phyloP scores from a whole-genome alignment of 2,113 vertebrate species.

The Saimiri boliviensis region DNA sequence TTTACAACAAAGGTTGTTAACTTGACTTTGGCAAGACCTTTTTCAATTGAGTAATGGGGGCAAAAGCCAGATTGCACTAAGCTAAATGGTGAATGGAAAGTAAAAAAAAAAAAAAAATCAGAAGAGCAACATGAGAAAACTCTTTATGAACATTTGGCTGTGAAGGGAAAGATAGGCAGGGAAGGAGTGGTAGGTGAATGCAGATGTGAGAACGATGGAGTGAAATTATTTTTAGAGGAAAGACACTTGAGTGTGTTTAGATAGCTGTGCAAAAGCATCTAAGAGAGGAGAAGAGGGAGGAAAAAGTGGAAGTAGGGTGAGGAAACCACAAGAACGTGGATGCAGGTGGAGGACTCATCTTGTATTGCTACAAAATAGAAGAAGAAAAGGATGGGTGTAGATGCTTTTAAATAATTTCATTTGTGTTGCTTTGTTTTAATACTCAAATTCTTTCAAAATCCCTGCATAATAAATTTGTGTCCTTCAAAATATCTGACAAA shows the following conservation, averaged over 20 bases:
- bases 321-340: not conserved
- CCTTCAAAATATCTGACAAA: not conserved
- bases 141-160: not conserved
- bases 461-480: not conserved
- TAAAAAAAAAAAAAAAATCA: not conserved
- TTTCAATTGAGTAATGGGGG: conserved; percentile 33
- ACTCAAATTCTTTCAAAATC: not conserved
- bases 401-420: not conserved
- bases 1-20: conserved; percentile 26
- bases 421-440: not conserved
- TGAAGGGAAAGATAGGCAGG: not conserved
- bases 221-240: not conserved
- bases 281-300: not conserved
- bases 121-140: not conserved
- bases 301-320: not conserved
- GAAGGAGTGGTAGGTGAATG: not conserved
- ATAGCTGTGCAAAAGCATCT: not conserved
- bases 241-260: not conserved
- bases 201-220: not conserved
- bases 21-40: conserved; percentile 39
- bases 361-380: not conserved
- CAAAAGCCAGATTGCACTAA: conserved; percentile 20
- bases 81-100: not conserved
- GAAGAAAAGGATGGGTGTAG: not conserved
- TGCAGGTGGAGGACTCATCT: not conserved